phyloP scores from a whole-genome alignment of 1,140 invertebrate genomes.

The Agrypnia vestita region DNA sequence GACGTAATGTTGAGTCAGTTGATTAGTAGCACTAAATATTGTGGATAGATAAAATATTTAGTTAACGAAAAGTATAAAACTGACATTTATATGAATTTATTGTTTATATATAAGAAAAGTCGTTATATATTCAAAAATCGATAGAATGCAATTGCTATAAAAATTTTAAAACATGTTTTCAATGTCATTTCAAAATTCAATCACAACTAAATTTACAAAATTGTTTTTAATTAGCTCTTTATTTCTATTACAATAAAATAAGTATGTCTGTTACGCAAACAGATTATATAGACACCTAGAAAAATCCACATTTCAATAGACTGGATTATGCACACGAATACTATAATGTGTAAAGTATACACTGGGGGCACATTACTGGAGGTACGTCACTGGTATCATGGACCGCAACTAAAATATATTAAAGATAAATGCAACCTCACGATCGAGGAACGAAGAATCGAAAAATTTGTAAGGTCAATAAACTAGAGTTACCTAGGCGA shows the following conservation, averaged over 20 bases:
- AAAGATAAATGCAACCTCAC: conserved; percentile 12
- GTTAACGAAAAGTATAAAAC: no score
- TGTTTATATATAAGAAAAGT: no score
- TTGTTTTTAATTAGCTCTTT: no score
- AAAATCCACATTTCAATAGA: neutral
- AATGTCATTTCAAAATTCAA: no score
- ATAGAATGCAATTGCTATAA: no score
- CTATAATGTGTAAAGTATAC: conserved; percentile 10
- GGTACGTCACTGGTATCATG: conserved; percentile 18
- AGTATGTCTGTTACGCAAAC: neutral
- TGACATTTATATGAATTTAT: no score
- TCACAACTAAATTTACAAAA: neutral
- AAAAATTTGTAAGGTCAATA: conserved; percentile 57
- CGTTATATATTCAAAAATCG: no score
- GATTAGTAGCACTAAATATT: no score
- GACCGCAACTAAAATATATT: conserved; percentile 7
- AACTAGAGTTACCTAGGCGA: conserved; percentile 52
- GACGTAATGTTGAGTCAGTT: no score
- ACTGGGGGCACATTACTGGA: no score
- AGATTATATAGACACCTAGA: neutral
- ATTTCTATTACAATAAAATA: neutral
- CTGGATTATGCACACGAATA: neutral
- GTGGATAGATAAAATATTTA: no score
- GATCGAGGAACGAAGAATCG: conserved; percentile 7
- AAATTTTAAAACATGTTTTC: no score